A percentile compares a stretch with the other conserved stretches of the same genome.
These are phyloP conservation scores for Heterodera carotae DNA, from an alignment of 1,140 invertebrate species.

Conservation along the genomic window DNA sequence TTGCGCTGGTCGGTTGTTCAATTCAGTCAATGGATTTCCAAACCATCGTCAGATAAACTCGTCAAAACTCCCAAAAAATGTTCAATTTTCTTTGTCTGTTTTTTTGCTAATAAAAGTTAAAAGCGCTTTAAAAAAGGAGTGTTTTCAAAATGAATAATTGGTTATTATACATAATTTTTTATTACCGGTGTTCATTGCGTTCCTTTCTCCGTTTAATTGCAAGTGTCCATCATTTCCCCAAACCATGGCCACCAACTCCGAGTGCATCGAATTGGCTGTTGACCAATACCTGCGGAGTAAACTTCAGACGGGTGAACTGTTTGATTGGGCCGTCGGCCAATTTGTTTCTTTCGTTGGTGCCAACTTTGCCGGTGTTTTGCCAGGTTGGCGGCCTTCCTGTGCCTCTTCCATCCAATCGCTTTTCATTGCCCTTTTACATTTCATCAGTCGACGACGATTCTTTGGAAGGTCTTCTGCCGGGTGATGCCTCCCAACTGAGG, in stretches of 20 bases:
- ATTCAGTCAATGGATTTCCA: no score
- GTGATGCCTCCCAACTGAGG: background rate
- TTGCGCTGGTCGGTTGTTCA: no score
- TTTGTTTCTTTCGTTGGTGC: slow-evolving; percentile 36
- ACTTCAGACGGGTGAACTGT: slow-evolving; percentile 1
- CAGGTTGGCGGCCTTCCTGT: slow-evolving; percentile 13
- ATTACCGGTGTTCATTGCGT: background rate
- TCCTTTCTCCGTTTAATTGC: background rate
- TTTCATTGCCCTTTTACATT: background rate
- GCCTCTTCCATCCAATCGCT: background rate
- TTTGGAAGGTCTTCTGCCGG: background rate
- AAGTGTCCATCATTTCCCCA: background rate
- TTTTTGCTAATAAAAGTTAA: background rate
- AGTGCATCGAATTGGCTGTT: background rate
- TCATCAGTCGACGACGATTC: background rate
- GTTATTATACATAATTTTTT: no score
- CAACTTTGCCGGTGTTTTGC: slow-evolving; percentile 32
- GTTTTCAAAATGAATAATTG: no score
- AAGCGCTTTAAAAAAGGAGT: no score
- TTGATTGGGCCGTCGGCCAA: slow-evolving; percentile 29
- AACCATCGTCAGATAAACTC: no score
- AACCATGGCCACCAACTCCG: background rate
- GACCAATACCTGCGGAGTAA: background rate
- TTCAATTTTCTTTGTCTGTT: background rate
- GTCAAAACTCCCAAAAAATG: no score